Base-by-base conservation (phyloP, 2,888 invertebrate species). In the Syrphus vitripennis region DNA sequence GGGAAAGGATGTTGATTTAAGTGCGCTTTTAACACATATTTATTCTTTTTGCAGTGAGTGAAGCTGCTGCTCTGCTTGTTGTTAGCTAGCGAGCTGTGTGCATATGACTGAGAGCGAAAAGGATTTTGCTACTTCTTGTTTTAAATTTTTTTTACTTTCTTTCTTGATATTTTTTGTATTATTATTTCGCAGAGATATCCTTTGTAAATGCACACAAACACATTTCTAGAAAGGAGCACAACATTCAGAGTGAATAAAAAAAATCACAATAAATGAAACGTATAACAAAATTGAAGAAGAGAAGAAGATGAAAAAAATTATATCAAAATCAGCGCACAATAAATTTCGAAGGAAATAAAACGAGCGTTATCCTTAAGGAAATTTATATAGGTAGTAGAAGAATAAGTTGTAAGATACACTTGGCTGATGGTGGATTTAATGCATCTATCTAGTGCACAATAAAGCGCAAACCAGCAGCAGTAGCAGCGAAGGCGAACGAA, bases 21-120 rank as follows among this genome's bases (percentile, higher is more conserved):
- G 84, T 84, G 84, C 84, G 84, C 84, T 84, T 84, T 84, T 84
- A 84, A 84, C 81, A 84, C 80, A 84, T 81, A 84, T 84, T 84
- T 81, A 84, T 84, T 76, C 45, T 76, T 76, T 70, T 80, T 81
- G 53, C 76, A 75, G 57, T 80, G 63, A 79, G 57, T 61, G 61
- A 37, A n/a, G 61, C 37, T 19, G 65, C 45, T 45, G 65, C 42
- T 42, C 59, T 74, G 74, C 63, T 34, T 21, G 37, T 59, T 70
- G 83, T 21, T 65, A 24, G 75, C 55, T 80, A 53, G 31, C 21
- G 21, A 59, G 53, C 69, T 71, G 65, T 61, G 12, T 48, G 34
- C 50, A 40, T 69, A 80, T 61, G 79, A 67, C 71, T 81, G 61
- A 76, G 76, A 77, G 81, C 75, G 65, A 55, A 84, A 76, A 67